Evolutionary conservation across 2,888 invertebrate species (phyloP).

Genomic region (Cheilosia impressa): DNA sequence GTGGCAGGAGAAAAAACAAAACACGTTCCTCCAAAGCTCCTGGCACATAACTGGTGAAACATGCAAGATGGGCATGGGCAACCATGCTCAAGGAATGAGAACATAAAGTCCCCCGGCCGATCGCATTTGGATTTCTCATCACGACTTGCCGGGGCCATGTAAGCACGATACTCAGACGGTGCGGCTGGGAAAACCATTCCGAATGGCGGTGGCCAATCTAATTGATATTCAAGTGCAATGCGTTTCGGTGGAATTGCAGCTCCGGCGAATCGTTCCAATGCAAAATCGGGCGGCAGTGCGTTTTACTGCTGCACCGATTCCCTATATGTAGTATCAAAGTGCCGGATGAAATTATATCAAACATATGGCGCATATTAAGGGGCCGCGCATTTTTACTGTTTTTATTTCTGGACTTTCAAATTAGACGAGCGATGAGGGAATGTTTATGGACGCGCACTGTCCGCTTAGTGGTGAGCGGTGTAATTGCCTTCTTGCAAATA

Average conservation of each 20-base stretch:
- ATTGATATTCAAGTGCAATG: conserved; percentile 69
- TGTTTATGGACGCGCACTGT: conserved; percentile 40
- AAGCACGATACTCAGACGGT: conserved; percentile 8
- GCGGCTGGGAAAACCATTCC: conserved; percentile 57
- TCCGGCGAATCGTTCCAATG: conserved; percentile 26
- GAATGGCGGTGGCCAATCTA: conserved; percentile 33
- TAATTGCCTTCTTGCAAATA: conserved; percentile 33
- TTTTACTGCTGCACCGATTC: conserved; percentile 29
- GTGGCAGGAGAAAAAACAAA: neutral
- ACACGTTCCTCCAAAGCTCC: conserved; percentile 34
- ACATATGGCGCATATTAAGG: conserved; percentile 65
- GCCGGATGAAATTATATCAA: conserved; percentile 71
- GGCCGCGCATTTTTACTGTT: conserved; percentile 47
- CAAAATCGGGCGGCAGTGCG: conserved; percentile 32
- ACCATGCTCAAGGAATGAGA: conserved; percentile 8
- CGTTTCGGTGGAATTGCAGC: conserved; percentile 54
- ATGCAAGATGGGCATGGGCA: conserved; percentile 9
- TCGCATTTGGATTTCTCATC: conserved; percentile 66
- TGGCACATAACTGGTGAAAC: neutral
- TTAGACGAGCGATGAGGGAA: conserved; percentile 17
- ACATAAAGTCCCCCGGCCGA: conserved; percentile 25
- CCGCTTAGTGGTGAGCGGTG: conserved; percentile 2
- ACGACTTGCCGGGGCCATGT: conserved; percentile 46
- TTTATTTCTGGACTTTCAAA: conserved; percentile 48
- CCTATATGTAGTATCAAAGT: conserved; percentile 20